phyloP scores from a whole-genome alignment of 2,888 invertebrate genomes.

The Entomobrya multifasciata region DNA sequence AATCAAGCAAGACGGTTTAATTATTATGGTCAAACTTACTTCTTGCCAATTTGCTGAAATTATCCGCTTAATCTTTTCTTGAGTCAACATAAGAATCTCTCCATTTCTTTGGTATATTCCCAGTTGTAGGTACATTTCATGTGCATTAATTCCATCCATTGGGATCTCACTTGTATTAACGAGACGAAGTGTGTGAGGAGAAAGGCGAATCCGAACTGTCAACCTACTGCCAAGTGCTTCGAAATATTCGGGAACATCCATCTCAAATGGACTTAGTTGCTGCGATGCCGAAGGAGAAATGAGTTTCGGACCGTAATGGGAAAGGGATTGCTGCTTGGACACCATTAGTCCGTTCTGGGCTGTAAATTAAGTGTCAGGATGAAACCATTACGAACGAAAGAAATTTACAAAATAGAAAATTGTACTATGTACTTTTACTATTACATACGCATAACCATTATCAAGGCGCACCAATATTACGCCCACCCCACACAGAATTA shows the following conservation, averaged over 20 bases:
- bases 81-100: constrained; percentile 61
- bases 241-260: constrained; percentile 76
- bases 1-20: constrained; percentile 1
- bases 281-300: constrained; percentile 39
- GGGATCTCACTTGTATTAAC: constrained; percentile 49
- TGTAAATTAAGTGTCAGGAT: constrained; percentile 72
- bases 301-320: constrained; percentile 59
- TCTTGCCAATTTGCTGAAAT: constrained; percentile 71
- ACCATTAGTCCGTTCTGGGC: constrained; percentile 74
- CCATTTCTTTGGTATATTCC: constrained; percentile 65
- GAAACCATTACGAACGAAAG: constrained; percentile 44
- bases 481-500: too few species aligned
- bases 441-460: neutral
- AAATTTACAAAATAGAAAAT: constrained; percentile 31
- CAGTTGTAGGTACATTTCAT: constrained; percentile 69
- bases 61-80: constrained; percentile 60
- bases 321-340: constrained; percentile 70
- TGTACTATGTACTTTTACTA: neutral
- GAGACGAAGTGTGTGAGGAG: constrained; percentile 57
- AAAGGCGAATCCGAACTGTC: constrained; percentile 77
- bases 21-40: constrained; percentile 63
- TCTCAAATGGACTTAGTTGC: constrained; percentile 74
- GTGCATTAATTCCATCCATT: constrained; percentile 50
- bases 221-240: constrained; percentile 78
- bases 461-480: neutral